A percentile compares a stretch with the other conserved stretches of the same genome.
phyloP scores from a whole-genome alignment of 2,113 vertebrate genomes.

The Syngnathus scovelli region DNA sequence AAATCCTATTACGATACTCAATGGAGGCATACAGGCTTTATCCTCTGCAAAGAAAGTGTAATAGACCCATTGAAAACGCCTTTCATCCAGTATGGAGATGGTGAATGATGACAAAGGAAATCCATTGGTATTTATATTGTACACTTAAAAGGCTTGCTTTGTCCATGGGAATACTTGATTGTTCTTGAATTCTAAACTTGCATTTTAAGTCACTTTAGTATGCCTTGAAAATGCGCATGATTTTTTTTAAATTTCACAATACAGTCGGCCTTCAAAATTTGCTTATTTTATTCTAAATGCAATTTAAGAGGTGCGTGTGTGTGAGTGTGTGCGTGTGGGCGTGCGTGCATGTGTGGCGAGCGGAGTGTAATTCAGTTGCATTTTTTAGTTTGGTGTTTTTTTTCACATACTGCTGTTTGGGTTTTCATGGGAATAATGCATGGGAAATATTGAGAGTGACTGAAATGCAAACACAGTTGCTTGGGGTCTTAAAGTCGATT shows the following conservation, averaged over 20 bases:
- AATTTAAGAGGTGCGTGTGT: too few species aligned
- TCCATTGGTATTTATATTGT: too few species aligned
- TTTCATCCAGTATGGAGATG: too few species aligned
- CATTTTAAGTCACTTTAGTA: too few species aligned
- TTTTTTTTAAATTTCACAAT: background rate
- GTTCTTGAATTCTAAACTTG: too few species aligned
- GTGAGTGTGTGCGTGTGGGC: too few species aligned
- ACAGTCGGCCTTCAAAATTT: background rate
- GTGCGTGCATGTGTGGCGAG: too few species aligned
- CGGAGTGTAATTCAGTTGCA: background rate
- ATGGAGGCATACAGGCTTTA: background rate
- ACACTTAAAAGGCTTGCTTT: too few species aligned
- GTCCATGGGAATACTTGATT: too few species aligned
- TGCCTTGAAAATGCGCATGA: background rate
- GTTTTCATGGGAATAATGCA: background rate
- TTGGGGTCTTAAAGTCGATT: background rate
- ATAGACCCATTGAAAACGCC: too few species aligned
- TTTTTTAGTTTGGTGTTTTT: background rate
- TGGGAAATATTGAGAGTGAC: background rate
- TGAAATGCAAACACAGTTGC: background rate
- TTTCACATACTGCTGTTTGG: background rate
- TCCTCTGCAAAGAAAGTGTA: background rate
- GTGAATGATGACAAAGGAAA: too few species aligned
- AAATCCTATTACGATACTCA: background rate
- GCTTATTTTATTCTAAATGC: background rate